Conservation (phyloP, 2,888 invertebrate genomes). For the Tyria jacobaeae region DNA sequence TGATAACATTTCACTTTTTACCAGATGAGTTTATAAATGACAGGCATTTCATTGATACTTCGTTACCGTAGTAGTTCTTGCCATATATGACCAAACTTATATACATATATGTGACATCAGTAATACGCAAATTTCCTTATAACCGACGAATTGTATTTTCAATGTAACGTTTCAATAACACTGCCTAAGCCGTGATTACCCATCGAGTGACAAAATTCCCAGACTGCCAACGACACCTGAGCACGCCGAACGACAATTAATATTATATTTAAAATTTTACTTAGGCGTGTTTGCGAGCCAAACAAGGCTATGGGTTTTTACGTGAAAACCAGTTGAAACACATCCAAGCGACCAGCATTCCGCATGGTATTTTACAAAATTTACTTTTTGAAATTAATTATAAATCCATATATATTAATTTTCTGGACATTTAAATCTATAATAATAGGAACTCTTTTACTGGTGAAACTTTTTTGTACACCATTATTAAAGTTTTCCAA, state of each 20-base stretch:
- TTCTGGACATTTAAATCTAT: constrained; percentile 1
- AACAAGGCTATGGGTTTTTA: constrained; percentile 50
- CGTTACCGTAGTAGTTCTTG: neutral
- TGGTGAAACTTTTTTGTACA: neutral
- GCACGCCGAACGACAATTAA: constrained; percentile 28
- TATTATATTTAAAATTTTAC: constrained; percentile 32
- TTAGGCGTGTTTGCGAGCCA: constrained; percentile 33
- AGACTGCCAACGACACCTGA: constrained; percentile 30
- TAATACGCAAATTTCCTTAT: neutral
- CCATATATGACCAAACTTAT: neutral
- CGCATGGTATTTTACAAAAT: constrained; percentile 24
- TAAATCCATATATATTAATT: no score
- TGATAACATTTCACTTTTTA: neutral
- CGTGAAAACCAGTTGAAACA: constrained; percentile 46
- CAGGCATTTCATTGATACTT: neutral
- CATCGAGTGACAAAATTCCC: constrained; percentile 26
- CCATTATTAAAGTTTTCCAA: neutral
- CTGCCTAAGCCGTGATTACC: constrained; percentile 27
- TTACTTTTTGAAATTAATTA: no score
- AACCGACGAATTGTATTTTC: neutral
- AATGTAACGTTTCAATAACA: neutral
- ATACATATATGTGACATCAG: neutral
- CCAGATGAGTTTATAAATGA: neutral
- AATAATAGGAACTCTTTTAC: neutral
- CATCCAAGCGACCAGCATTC: constrained; percentile 34